These are phyloP conservation scores for Dryas iulia DNA, from an alignment of 1,140 invertebrate genomes.

Conservation along the genomic window DNA sequence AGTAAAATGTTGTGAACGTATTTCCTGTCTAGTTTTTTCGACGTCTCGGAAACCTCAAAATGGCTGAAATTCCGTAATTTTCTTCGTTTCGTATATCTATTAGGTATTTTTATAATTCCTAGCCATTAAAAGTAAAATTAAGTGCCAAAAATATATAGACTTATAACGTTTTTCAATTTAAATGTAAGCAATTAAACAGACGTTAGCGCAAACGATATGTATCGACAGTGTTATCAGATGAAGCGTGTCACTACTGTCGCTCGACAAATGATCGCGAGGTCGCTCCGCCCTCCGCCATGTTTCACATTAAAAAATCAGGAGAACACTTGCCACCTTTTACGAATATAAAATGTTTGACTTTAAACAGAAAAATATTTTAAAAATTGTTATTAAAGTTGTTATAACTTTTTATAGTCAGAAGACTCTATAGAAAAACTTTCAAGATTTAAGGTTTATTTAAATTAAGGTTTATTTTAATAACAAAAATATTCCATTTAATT, in stretches of 20 bases:
- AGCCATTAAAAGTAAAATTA: not conserved
- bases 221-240: not conserved
- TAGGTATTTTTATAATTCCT: not conserved
- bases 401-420: too few species aligned
- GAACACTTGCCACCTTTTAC: not conserved
- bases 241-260: not conserved
- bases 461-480: too few species aligned
- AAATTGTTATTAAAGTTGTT: too few species aligned
- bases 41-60: not conserved
- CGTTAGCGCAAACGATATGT: not conserved
- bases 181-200: not conserved
- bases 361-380: too few species aligned
- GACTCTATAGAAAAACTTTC: too few species aligned
- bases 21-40: constrained; percentile 4
- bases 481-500: too few species aligned
- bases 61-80: not conserved
- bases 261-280: not conserved
- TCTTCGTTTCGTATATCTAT: not conserved
- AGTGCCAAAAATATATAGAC: not conserved
- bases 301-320: not conserved
- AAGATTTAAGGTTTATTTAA: too few species aligned
- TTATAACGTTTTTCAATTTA: not conserved
- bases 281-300: not conserved
- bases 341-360: too few species aligned
- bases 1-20: not conserved